Base-by-base conservation (phyloP, 2,113 vertebrate species). In the Agapornis roseicollis region DNA sequence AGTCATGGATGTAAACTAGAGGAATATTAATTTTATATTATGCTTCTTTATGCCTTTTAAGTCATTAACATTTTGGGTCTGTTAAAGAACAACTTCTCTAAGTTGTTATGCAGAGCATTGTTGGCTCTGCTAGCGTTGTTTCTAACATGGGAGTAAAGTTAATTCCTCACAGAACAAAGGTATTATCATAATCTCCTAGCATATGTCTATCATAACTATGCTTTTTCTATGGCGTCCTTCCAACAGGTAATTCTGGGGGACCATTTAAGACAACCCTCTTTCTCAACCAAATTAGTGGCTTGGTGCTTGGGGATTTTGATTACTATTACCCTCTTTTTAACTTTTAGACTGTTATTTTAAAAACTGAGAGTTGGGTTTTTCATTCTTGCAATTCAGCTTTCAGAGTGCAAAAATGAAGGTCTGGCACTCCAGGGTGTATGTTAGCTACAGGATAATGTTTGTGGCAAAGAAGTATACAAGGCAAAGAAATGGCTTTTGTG, bases 401-500 rank as follows among this genome's bases (percentile, higher is more conserved):
- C 90, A 80, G 70, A 90, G 93, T 47, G 68, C 77, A 96, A 96
- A 97, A 97, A 90, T 80, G 52, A 91, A 96, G 92, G 92, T 87
- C 90, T 96, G 94, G 94, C 89, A 96, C 96, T 96, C 94, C 73
- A 93, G 95, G 87, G 88, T 96, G 78, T 92, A 77, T 96, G 96
- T 92, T 97, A 96, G 82, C 77, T 88, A 70, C 93, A 85, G 97
- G 89, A 97, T 97, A 97, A 96, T 97, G 92, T 96, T 94, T 96
- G 89, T 97, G 97, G 96, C 95, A 96, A 93, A 96, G 96, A 93
- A 94, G 77, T 96, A 96, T 97, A 96, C 93, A 96, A 96, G 97
- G 89, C 77, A 97, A 92, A 97, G 93, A 96, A 97, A 97, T 81
- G 94, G 96, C 94, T 97, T 97, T 97, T 96, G 93, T 94, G 93